Conservation (phyloP, 2,797 vertebrate genomes). For the Channa striata region DNA sequence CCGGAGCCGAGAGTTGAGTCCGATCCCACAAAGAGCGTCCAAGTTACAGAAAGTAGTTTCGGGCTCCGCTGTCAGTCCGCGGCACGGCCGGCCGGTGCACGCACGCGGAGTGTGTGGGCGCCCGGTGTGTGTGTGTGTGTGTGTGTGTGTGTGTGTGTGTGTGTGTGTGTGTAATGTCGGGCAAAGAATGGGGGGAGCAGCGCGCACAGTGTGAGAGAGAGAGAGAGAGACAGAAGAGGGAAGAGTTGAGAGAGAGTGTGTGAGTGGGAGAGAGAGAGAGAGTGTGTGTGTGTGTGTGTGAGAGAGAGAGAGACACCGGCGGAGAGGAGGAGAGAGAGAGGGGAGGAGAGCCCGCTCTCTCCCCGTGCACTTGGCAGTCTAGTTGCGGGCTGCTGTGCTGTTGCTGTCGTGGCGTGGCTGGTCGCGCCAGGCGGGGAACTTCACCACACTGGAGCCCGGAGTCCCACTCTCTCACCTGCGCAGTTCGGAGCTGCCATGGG, state of each 20-base stretch:
- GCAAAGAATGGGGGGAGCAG: too few species aligned
- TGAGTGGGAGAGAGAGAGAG: slow-evolving; percentile 40
- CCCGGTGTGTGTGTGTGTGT: slow-evolving; percentile 21
- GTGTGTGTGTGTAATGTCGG: slow-evolving; percentile 37
- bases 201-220: slow-evolving; percentile 45
- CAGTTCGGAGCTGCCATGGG: slow-evolving; percentile 91
- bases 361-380: slow-evolving; percentile 88
- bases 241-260: slow-evolving; percentile 66
- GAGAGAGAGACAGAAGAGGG: slow-evolving; percentile 37
- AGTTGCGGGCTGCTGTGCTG: slow-evolving; percentile 88
- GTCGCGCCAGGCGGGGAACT: slow-evolving; percentile 85
- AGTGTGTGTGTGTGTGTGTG: slow-evolving; percentile 46
- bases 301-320: slow-evolving; percentile 48
- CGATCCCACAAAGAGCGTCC: slow-evolving; percentile 2
- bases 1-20: slow-evolving; percentile 18
- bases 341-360: slow-evolving; percentile 81
- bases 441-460: slow-evolving; percentile 89
- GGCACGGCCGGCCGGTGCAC: slow-evolving; percentile 49
- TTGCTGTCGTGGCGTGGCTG: slow-evolving; percentile 88
- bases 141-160: slow-evolving; percentile 6
- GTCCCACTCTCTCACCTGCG: slow-evolving; percentile 88
- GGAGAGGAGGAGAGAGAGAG: slow-evolving; percentile 60
- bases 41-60: slow-evolving; percentile 40
- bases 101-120: slow-evolving; percentile 65
- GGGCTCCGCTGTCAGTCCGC: slow-evolving; percentile 58